Evolutionary conservation across 2,888 invertebrate species (phyloP).

Genomic region (Eupithecia pulchellata): DNA sequence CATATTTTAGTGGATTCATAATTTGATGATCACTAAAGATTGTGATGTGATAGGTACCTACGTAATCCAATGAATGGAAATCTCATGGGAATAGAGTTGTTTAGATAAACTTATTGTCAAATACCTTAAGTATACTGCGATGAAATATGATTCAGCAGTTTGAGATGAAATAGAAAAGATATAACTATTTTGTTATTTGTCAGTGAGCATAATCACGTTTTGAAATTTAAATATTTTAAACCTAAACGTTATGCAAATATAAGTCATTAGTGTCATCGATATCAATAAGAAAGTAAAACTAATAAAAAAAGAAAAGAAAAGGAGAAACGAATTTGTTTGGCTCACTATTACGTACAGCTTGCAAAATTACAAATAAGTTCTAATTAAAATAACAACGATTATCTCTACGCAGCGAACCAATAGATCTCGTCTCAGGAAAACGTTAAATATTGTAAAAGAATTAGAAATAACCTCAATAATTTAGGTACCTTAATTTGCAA

Average conservation of each 20-base stretch:
- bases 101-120: background rate
- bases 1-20: constrained; percentile 3
- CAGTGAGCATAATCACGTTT: background rate
- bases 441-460: background rate
- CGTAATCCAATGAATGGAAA: background rate
- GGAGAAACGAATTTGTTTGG: too few species aligned
- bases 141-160: background rate
- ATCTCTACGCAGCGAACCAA: too few species aligned
- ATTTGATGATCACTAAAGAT: constrained; percentile 10
- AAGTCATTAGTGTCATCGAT: background rate
- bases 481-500: background rate
- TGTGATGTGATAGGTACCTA: background rate
- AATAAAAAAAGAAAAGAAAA: too few species aligned
- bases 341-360: too few species aligned
- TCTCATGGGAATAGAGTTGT: background rate
- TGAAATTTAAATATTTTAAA: background rate
- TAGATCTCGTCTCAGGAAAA: too few species aligned
- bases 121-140: background rate
- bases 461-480: background rate
- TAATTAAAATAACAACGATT: too few species aligned
- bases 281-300: too few species aligned
- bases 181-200: background rate
- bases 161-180: background rate
- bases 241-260: background rate
- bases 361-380: too few species aligned